Evolutionary conservation across 2,113 vertebrate genomes (phyloP).

Genomic region (Polypterus senegalus): DNA sequence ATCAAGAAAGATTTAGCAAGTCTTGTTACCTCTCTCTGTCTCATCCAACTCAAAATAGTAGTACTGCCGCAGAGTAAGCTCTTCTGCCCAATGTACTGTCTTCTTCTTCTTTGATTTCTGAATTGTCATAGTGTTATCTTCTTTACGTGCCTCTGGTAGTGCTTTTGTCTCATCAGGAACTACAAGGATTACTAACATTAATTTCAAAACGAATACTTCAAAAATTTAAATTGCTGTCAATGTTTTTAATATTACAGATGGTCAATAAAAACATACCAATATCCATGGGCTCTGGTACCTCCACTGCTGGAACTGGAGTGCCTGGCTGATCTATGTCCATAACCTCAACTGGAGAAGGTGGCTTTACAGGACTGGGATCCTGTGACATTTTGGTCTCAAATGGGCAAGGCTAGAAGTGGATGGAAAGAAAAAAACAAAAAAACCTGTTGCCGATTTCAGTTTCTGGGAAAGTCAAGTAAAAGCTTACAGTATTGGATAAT

Average conservation of each 20-base stretch:
- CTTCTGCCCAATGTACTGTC: constrained; percentile 80
- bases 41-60: constrained; percentile 91
- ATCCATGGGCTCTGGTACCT: constrained; percentile 66
- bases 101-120: constrained; percentile 87
- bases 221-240: too few species aligned
- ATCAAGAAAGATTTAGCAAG: not conserved
- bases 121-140: constrained; percentile 47
- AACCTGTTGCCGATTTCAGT: not conserved
- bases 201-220: too few species aligned
- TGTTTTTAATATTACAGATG: too few species aligned
- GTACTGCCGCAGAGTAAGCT: constrained; percentile 74
- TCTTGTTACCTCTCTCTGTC: constrained; percentile 69
- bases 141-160: constrained; percentile 48
- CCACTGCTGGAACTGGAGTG: constrained; percentile 73
- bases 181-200: constrained; percentile 16
- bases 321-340: constrained; percentile 71
- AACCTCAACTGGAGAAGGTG: constrained; percentile 60
- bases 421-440: not conserved
- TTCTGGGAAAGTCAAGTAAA: not conserved
- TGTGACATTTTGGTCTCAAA: constrained; percentile 64
- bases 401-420: constrained; percentile 51
- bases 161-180: constrained; percentile 48
- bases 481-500: not conserved
- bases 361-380: constrained; percentile 54
- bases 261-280: constrained; percentile 32